phyloP scores from a whole-genome alignment of 2,797 vertebrate genomes.

The Coregonus ussuriensis region DNA sequence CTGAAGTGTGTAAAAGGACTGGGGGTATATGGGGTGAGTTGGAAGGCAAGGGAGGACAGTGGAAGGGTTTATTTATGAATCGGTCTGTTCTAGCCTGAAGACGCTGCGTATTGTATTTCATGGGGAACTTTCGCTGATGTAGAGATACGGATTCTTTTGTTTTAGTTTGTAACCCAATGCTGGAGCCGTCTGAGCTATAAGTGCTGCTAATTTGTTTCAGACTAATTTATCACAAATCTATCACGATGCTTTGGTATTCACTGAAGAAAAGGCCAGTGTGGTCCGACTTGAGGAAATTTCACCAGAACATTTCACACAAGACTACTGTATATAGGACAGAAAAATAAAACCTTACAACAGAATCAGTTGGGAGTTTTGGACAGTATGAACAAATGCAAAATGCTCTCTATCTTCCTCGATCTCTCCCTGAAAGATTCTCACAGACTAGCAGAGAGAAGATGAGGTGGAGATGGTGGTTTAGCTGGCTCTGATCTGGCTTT shows the following conservation, averaged over 20 bases:
- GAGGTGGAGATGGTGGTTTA: background rate
- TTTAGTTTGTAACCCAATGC: conserved; percentile 84
- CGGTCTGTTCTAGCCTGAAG: conserved; percentile 63
- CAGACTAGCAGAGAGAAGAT: background rate
- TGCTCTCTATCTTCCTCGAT: background rate
- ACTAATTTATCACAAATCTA: conserved; percentile 74
- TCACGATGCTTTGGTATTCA: conserved; percentile 44
- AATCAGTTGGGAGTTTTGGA: background rate
- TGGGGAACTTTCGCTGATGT: conserved; percentile 76
- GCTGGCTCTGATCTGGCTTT: background rate
- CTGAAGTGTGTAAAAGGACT: background rate
- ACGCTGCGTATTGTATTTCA: conserved; percentile 76
- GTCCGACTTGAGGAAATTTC: background rate
- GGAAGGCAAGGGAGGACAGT: conserved; percentile 41
- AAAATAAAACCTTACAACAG: background rate
- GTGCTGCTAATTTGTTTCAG: conserved; percentile 80
- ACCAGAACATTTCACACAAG: background rate
- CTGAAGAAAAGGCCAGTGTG: background rate
- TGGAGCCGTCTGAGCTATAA: conserved; percentile 77
- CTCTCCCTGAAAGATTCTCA: background rate
- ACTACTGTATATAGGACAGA: background rate
- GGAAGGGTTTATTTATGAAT: conserved; percentile 55
- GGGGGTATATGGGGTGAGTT: background rate
- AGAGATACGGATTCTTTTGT: conserved; percentile 80
- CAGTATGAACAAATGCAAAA: background rate